Percentiles rank a stretch among this genome's conserved stretches.
Evolutionary conservation across 2,113 vertebrate species (phyloP).

Genomic region (Mus musculus): GRCm39 chr7:4778501-4779000

Average conservation of each 20-base stretch:
- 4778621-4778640: neutral
- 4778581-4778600: neutral
- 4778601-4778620: neutral
- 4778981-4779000: slow-evolving; percentile 74
- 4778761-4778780: neutral
- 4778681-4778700: neutral
- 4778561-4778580: neutral
- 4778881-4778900: slow-evolving; percentile 78
- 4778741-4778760: neutral
- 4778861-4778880: slow-evolving; percentile 57
- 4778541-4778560: neutral
- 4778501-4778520: neutral
- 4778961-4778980: slow-evolving; percentile 72
- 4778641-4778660: neutral
- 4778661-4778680: neutral
- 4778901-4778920: slow-evolving; percentile 75
- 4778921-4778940: slow-evolving; percentile 73
- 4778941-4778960: slow-evolving; percentile 70
- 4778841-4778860: neutral
- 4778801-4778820: neutral
- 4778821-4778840: neutral
- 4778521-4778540: neutral
- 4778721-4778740: neutral
- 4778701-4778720: neutral
- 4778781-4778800: neutral